Percentiles rank a stretch among this genome's conserved stretches.
These are phyloP conservation scores for Elephas maximus DNA, from an alignment of 2,113 vertebrate genomes.

Conservation along the genomic window DNA sequence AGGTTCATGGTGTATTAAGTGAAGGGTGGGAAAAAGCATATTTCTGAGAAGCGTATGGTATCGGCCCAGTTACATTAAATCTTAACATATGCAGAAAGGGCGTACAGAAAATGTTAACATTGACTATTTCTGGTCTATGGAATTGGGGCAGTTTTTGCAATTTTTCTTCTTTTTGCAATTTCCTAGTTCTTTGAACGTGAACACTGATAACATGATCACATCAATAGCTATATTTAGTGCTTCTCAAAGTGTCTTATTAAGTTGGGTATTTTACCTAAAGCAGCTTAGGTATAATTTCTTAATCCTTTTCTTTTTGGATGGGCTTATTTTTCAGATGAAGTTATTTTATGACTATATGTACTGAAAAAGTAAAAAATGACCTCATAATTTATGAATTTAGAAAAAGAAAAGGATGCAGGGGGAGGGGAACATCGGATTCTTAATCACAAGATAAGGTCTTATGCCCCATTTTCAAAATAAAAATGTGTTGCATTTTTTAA, in stretches of 20 bases:
- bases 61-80: not conserved
- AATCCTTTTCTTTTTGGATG: not conserved
- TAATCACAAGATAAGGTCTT: not conserved
- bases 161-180: not conserved
- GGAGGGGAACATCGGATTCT: slow-evolving; percentile 15
- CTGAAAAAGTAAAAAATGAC: slow-evolving; percentile 40
- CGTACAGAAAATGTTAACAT: not conserved
- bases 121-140: not conserved
- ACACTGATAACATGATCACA: not conserved
- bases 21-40: not conserved
- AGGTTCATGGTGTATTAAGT: not conserved
- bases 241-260: slow-evolving; percentile 1
- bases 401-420: not conserved
- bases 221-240: not conserved
- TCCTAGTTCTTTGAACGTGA: not conserved
- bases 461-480: slow-evolving; percentile 31
- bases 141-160: not conserved
- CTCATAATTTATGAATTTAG: slow-evolving; percentile 20
- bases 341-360: not conserved
- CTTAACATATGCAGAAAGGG: not conserved
- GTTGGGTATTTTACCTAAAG: not conserved
- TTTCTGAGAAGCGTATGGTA: not conserved
- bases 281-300: slow-evolving; percentile 3
- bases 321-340: not conserved
- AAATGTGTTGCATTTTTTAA: not conserved